These are phyloP conservation scores for Drosophila nasuta DNA, from an alignment of 1,140 invertebrate genomes.

Conservation along the genomic window DNA sequence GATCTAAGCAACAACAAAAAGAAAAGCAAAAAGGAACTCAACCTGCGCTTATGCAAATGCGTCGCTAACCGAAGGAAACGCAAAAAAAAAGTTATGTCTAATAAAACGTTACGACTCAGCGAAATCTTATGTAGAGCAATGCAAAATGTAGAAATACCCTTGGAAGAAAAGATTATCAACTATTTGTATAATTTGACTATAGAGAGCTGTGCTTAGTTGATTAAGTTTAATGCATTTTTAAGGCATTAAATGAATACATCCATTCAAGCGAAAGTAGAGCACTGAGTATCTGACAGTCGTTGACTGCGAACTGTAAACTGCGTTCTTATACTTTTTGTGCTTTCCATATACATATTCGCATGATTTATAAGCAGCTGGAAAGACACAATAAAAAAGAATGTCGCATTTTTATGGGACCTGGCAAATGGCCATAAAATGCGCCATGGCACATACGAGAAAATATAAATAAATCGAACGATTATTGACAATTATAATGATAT, in stretches of 20 bases:
- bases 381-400: constrained; percentile 76
- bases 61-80: constrained; percentile 30
- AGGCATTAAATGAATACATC: not conserved
- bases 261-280: not conserved
- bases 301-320: not conserved
- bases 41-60: constrained; percentile 74
- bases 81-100: constrained; percentile 72
- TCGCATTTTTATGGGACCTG: constrained; percentile 70
- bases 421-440: constrained; percentile 77
- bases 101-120: constrained; percentile 65
- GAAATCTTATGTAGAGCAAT: constrained; percentile 61
- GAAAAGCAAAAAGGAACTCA: constrained; percentile 13
- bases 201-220: not conserved
- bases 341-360: constrained; percentile 62
- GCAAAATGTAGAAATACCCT: constrained; percentile 31
- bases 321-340: constrained; percentile 39
- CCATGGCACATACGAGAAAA: constrained; percentile 77
- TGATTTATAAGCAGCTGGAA: constrained; percentile 70
- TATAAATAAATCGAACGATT: constrained; percentile 83
- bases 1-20: constrained; percentile 50
- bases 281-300: not conserved
- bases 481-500: constrained; percentile 83
- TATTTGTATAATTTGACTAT: not conserved
- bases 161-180: not conserved
- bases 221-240: not conserved